Evolutionary conservation across 2,113 vertebrate species (phyloP).

Genomic region (Odontesthes bonariensis): DNA sequence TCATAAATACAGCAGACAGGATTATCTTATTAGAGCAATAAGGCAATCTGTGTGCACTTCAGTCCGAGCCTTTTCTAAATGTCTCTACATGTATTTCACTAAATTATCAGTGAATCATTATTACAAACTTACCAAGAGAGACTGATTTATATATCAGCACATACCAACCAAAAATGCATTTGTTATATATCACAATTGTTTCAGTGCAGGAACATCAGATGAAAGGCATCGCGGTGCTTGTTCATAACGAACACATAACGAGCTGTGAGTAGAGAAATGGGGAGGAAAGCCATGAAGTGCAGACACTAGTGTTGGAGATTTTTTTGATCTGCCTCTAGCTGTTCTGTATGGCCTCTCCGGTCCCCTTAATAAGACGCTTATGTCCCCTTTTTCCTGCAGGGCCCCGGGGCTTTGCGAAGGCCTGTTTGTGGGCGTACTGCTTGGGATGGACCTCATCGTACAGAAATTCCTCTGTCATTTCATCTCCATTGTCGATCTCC

Average conservation of each 20-base stretch:
- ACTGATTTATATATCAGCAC: slow-evolving; percentile 22
- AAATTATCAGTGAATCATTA: slow-evolving; percentile 14
- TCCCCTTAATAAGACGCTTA: slow-evolving; percentile 94
- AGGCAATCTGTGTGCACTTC: neutral
- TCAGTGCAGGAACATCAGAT: slow-evolving; percentile 35
- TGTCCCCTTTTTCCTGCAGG: slow-evolving; percentile 95
- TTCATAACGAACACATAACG: slow-evolving; percentile 3
- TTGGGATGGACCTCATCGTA: slow-evolving; percentile 98
- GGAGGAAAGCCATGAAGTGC: slow-evolving; percentile 10
- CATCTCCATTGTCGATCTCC: slow-evolving; percentile 92
- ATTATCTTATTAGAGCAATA: slow-evolving; percentile 16
- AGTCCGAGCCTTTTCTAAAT: slow-evolving; percentile 14
- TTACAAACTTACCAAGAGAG: slow-evolving; percentile 5
- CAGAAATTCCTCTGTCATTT: slow-evolving; percentile 93
- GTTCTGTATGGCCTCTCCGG: slow-evolving; percentile 84
- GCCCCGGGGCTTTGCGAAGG: slow-evolving; percentile 95
- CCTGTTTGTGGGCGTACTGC: slow-evolving; percentile 93
- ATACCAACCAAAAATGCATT: slow-evolving; percentile 34
- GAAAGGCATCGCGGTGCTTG: slow-evolving; percentile 13
- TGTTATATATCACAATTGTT: slow-evolving; percentile 34
- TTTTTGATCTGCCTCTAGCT: slow-evolving; percentile 43
- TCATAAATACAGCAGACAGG: slow-evolving; percentile 10
- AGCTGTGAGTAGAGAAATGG: slow-evolving; percentile 9
- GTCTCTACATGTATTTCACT: neutral
- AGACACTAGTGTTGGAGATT: slow-evolving; percentile 9